Base-by-base conservation (phyloP, 1,140 invertebrate species). In the Lutraria rhynchaena region DNA sequence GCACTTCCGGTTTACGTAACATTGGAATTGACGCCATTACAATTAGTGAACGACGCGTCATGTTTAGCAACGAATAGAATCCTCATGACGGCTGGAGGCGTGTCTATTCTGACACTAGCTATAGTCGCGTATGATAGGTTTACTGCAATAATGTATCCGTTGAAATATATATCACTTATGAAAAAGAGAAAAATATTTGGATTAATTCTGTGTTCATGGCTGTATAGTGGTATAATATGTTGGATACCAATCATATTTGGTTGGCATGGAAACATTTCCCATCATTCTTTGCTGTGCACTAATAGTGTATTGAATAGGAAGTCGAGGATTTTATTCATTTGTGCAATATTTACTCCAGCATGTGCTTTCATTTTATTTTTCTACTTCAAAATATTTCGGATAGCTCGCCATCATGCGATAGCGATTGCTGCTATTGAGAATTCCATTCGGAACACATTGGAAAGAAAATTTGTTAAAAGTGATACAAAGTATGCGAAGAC, bases 121-220 rank as follows among this genome's bases (percentile, higher is more conserved):
- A 94, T 94, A 4, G 95, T 95, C 53, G 95, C 95, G 2, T 94
- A 95, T 5, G 95, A 95, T 85, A 90, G 95, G 35, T 93, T 95
- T 84, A 95, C 94, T 0, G 95, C 95, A 3, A 90, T 95, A 2
- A 94, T 94, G 4, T 93, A 94, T 77, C 95, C 95, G 0, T 90
- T 95, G 31, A 89, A 94, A 29, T 93, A 93, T 83, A 89, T 92
- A 51, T 94, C 94, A 88, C 93, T 95, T 60, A 95, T 95, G 75
- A 95, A 95, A 0, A 93, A 94, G 86, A 93, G 93, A 53, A 94
- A 93, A 82, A 93, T 95, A 44, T 93, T 93, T 76, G 90, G 94
- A 58, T 94, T 95, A 80, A 94, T 95, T 22, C 91, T 92, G 4
- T 90, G 93, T 0, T 94, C 95, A 74, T 95, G 95, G 95, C 89